A percentile compares a stretch with the other conserved stretches of the same genome.
phyloP scores from a whole-genome alignment of 2,113 vertebrate species.

The Pelodiscus sinensis region DNA sequence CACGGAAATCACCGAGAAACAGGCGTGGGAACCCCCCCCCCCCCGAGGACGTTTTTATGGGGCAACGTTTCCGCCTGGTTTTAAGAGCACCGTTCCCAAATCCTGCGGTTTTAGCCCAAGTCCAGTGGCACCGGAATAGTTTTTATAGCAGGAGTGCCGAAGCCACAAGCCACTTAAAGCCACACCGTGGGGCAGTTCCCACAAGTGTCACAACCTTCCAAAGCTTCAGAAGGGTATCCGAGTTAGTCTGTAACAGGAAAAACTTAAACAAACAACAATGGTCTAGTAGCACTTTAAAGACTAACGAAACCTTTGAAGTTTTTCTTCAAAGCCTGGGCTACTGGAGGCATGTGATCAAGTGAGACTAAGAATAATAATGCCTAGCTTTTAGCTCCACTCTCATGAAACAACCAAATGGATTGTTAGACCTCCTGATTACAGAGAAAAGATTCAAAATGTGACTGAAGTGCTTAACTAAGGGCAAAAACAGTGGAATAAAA shows the following conservation, averaged over 20 bases:
- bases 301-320: not conserved
- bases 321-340: not conserved
- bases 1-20: fast-evolving
- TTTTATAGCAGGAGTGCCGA: too few species aligned
- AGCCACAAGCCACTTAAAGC: too few species aligned
- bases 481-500: not conserved
- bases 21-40: not conserved
- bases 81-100: not conserved
- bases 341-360: not conserved
- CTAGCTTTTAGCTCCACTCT: not conserved
- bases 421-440: not conserved
- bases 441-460: not conserved
- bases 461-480: not conserved
- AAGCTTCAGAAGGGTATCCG: too few species aligned
- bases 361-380: not conserved
- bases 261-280: too few species aligned
- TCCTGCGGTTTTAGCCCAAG: not conserved
- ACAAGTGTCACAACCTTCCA: not conserved
- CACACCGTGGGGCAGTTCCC: too few species aligned
- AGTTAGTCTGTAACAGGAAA: too few species aligned
- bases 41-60: not conserved
- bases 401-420: not conserved
- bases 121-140: too few species aligned
- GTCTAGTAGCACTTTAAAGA: too few species aligned
- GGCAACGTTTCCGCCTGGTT: not conserved